phyloP scores from a whole-genome alignment of 1,140 invertebrate genomes.

The Zophobas morio region DNA sequence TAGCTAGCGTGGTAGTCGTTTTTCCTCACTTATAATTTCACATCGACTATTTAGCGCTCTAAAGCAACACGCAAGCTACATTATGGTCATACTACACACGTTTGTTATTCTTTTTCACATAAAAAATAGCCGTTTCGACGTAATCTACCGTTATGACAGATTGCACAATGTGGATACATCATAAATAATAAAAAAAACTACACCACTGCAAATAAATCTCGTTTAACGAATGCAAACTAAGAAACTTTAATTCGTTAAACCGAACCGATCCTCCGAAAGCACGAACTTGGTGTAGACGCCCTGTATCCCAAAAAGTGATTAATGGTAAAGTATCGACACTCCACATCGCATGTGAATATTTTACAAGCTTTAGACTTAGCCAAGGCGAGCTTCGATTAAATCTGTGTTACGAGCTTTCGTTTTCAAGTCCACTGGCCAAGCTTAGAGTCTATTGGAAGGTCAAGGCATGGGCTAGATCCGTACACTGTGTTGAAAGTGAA shows the following conservation, averaged over 20 bases:
- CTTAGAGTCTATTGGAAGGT: slow-evolving; percentile 48
- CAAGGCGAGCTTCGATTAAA: slow-evolving; percentile 53
- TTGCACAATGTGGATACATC: neutral
- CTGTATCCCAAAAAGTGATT: too few relatives aligned
- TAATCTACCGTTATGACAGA: slow-evolving; percentile 17
- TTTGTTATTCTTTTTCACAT: slow-evolving; percentile 15
- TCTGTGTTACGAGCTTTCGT: slow-evolving; percentile 52
- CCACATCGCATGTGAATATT: slow-evolving; percentile 44
- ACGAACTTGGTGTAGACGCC: too few relatives aligned
- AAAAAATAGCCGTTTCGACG: slow-evolving; percentile 10
- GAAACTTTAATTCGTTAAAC: neutral
- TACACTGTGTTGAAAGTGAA: slow-evolving; percentile 24
- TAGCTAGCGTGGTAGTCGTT: slow-evolving; percentile 42
- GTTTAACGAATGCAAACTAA: neutral
- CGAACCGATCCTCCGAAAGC: too few relatives aligned
- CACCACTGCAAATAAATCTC: slow-evolving; percentile 1
- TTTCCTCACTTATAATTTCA: slow-evolving; percentile 44
- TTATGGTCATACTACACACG: slow-evolving; percentile 11
- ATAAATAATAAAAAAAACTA: neutral
- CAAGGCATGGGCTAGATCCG: slow-evolving; percentile 45
- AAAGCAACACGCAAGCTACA: slow-evolving; percentile 39
- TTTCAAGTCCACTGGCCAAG: slow-evolving; percentile 50
- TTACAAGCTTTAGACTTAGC: slow-evolving; percentile 30
- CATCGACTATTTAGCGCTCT: slow-evolving; percentile 37
- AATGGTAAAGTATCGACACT: slow-evolving; percentile 4